phyloP scores from a whole-genome alignment of 2,113 vertebrate species.

The Calidris pygmaea region DNA sequence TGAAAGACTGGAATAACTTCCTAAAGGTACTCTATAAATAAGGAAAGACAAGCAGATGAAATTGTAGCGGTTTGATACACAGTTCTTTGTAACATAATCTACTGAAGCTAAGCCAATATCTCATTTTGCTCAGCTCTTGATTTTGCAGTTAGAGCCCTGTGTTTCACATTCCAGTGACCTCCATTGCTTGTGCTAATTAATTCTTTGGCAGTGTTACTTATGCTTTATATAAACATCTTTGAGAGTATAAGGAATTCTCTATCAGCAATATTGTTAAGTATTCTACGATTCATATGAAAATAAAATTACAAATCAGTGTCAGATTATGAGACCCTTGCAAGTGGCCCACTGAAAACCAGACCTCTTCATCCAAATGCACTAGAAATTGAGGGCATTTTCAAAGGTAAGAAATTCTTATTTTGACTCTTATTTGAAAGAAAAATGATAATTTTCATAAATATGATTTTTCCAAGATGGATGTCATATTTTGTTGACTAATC shows the following conservation, averaged over 20 bases:
- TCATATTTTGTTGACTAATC: neutral
- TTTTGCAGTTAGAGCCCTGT: neutral
- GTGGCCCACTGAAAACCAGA: neutral
- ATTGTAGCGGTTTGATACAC: neutral
- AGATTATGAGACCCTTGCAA: neutral
- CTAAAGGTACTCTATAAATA: neutral
- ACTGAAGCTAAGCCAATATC: neutral
- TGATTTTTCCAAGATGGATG: neutral
- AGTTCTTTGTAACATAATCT: neutral
- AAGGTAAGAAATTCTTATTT: neutral
- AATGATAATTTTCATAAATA: neutral
- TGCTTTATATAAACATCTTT: slow-evolving; percentile 38
- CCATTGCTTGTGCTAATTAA: slow-evolving; percentile 4
- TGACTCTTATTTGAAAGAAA: neutral
- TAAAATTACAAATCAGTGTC: neutral
- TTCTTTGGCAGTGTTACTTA: slow-evolving; percentile 29
- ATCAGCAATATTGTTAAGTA: neutral
- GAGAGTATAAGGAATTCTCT: slow-evolving; percentile 11
- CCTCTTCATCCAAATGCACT: neutral
- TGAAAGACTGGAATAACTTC: slow-evolving; percentile 5
- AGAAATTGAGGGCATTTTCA: neutral
- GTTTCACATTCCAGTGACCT: slow-evolving; percentile 50
- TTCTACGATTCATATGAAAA: slow-evolving; percentile 13
- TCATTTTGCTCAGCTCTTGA: slow-evolving; percentile 18
- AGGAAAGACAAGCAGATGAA: slow-evolving; percentile 16